phyloP scores from a whole-genome alignment of 1,140 invertebrate genomes.

The Drosophila tani region DNA sequence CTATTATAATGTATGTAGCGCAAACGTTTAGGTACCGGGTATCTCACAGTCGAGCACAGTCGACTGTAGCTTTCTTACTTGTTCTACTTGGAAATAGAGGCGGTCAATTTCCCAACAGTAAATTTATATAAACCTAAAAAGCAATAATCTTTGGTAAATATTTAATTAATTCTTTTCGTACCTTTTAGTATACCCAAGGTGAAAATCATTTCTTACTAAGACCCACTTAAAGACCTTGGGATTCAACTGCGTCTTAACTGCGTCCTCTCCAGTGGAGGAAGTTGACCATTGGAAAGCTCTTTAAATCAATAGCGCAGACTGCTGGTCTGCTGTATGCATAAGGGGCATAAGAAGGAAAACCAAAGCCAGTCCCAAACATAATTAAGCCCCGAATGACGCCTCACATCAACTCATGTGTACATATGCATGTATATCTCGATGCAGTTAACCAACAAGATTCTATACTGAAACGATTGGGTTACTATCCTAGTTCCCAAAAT shows the following conservation, averaged over 20 bases:
- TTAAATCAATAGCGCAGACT: slow-evolving; percentile 59
- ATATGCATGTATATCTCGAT: neutral
- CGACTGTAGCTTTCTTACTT: too few relatives aligned
- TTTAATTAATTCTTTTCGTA: too few relatives aligned
- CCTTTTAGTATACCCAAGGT: neutral
- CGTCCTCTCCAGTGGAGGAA: slow-evolving; percentile 1
- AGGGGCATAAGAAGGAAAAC: neutral
- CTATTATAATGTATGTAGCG: too few relatives aligned
- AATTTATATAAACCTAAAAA: too few relatives aligned
- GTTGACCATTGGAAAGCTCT: slow-evolving; percentile 42
- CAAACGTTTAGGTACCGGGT: too few relatives aligned
- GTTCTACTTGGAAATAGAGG: too few relatives aligned
- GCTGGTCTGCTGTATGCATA: slow-evolving; percentile 17
- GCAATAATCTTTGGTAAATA: too few relatives aligned
- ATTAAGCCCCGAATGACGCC: slow-evolving; percentile 44
- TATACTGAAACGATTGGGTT: too few relatives aligned
- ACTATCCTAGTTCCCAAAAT: too few relatives aligned
- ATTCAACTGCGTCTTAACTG: neutral
- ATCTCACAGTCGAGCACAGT: too few relatives aligned
- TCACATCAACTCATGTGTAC: neutral
- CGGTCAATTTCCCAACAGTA: too few relatives aligned
- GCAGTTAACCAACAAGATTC: neutral
- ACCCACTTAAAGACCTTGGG: too few relatives aligned
- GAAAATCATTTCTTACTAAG: neutral
- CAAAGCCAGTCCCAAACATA: slow-evolving; percentile 29